A percentile compares a stretch with the other conserved stretches of the same genome.
Evolutionary conservation across 2,113 vertebrate species (phyloP).

Genomic region (Delphinapterus leucas): DNA sequence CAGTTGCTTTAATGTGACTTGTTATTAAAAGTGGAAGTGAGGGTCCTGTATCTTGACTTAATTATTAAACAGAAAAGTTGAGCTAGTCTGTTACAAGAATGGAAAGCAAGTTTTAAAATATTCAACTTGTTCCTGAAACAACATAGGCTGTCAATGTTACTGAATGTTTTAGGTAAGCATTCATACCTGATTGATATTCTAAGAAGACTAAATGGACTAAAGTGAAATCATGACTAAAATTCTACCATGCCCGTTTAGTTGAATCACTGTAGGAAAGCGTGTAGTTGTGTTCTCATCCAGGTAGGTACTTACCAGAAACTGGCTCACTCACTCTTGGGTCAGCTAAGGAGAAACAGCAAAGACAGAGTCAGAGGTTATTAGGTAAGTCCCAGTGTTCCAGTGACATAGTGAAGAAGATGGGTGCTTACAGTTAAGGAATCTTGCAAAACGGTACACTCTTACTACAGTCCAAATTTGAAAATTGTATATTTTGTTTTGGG

Average conservation of each 20-base stretch:
- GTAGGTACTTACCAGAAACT: constrained; percentile 88
- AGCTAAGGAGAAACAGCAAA: constrained; percentile 83
- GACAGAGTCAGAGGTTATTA: constrained; percentile 61
- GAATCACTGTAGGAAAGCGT: constrained; percentile 47
- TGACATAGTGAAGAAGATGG: constrained; percentile 36
- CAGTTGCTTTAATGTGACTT: background rate
- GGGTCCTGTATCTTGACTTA: constrained; percentile 52
- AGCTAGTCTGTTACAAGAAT: constrained; percentile 49
- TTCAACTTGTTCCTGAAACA: constrained; percentile 45
- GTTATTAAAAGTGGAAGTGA: constrained; percentile 38
- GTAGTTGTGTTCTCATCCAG: background rate
- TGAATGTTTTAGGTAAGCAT: constrained; percentile 73
- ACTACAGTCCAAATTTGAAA: constrained; percentile 16
- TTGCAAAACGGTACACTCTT: constrained; percentile 37
- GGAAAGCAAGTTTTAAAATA: constrained; percentile 68
- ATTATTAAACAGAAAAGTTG: constrained; percentile 65
- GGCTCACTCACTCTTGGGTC: constrained; percentile 95
- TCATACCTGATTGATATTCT: constrained; percentile 63
- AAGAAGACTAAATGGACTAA: constrained; percentile 56
- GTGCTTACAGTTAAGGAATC: background rate
- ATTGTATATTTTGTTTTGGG: background rate
- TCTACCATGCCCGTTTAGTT: constrained; percentile 26
- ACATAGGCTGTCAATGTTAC: background rate
- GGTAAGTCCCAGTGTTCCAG: constrained; percentile 21
- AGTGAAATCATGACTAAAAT: constrained; percentile 65